phyloP scores from a whole-genome alignment of 2,113 vertebrate species.

The Labrus mixtus region DNA sequence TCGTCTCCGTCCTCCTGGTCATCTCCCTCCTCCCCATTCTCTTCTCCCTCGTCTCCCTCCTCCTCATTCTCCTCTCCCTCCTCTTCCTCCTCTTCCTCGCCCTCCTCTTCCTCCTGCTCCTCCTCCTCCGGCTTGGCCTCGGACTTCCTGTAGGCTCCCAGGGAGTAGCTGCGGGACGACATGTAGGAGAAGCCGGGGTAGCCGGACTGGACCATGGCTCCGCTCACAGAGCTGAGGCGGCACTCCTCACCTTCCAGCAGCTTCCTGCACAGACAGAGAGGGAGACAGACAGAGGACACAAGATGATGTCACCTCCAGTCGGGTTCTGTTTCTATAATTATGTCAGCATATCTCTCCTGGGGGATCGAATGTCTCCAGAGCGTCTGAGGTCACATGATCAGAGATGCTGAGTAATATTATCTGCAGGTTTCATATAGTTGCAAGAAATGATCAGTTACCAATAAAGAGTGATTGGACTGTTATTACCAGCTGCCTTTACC shows the following conservation, averaged over 20 bases:
- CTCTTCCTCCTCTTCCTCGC: conserved; percentile 58
- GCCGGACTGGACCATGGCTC: conserved; percentile 79
- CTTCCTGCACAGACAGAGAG: conserved; percentile 78
- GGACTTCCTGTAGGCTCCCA: conserved; percentile 78
- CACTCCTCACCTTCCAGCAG: conserved; percentile 88
- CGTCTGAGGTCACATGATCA: conserved; percentile 13
- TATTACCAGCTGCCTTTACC: no score
- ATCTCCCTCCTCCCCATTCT: conserved; percentile 40
- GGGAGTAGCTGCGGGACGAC: conserved; percentile 70
- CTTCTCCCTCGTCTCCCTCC: conserved; percentile 40
- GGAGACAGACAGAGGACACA: neutral
- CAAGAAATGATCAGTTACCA: neutral
- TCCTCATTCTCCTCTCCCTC: conserved; percentile 40
- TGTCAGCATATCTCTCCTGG: conserved; percentile 3
- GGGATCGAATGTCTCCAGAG: conserved; percentile 26
- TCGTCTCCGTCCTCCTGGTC: conserved; percentile 45
- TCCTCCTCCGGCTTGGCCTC: conserved; percentile 78
- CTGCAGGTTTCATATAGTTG: neutral
- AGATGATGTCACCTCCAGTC: neutral
- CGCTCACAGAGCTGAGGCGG: conserved; percentile 82
- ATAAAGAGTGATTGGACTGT: neutral
- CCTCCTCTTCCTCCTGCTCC: conserved; percentile 69
- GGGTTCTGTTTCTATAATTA: conserved; percentile 21
- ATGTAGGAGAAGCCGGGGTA: conserved; percentile 82
- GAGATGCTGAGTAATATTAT: neutral